phyloP scores from a whole-genome alignment of 2,113 vertebrate genomes.

The Miniopterus natalensis region DNA sequence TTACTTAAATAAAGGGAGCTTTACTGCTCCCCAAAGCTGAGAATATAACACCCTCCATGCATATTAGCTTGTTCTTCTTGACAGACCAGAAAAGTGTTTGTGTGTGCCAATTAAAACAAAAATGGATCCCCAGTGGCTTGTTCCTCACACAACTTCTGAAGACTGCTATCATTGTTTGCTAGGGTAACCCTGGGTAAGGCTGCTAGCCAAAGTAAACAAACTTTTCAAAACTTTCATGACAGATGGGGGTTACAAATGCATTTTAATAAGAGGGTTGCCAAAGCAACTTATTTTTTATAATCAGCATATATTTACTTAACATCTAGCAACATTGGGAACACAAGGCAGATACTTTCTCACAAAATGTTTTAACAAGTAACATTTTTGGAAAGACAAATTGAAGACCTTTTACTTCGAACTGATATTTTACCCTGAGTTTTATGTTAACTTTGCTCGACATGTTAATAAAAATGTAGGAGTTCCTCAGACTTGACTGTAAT shows the following conservation, averaged over 20 bases:
- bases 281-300: constrained; percentile 89
- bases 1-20: constrained; percentile 93
- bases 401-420: constrained; percentile 88
- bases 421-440: constrained; percentile 86
- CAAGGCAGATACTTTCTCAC: constrained; percentile 90
- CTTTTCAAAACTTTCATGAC: constrained; percentile 92
- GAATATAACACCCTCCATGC: constrained; percentile 91
- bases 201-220: constrained; percentile 92
- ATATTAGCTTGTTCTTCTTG: constrained; percentile 92
- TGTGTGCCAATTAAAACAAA: constrained; percentile 93
- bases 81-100: constrained; percentile 91
- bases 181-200: constrained; percentile 90
- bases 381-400: constrained; percentile 86
- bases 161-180: constrained; percentile 92
- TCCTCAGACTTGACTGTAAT: constrained; percentile 82
- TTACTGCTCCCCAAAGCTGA: constrained; percentile 91
- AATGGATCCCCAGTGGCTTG: constrained; percentile 90
- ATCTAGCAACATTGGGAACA: constrained; percentile 91
- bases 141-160: constrained; percentile 90
- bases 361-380: constrained; percentile 88
- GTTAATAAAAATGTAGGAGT: constrained; percentile 83
- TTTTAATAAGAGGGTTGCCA: constrained; percentile 93
- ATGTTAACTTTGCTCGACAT: constrained; percentile 85
- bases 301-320: constrained; percentile 92
- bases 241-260: constrained; percentile 91